A percentile compares a stretch with the other conserved stretches of the same genome.
Evolutionary conservation across 2,888 invertebrate genomes (phyloP).

Genomic region (Eremobia ochroleuca): DNA sequence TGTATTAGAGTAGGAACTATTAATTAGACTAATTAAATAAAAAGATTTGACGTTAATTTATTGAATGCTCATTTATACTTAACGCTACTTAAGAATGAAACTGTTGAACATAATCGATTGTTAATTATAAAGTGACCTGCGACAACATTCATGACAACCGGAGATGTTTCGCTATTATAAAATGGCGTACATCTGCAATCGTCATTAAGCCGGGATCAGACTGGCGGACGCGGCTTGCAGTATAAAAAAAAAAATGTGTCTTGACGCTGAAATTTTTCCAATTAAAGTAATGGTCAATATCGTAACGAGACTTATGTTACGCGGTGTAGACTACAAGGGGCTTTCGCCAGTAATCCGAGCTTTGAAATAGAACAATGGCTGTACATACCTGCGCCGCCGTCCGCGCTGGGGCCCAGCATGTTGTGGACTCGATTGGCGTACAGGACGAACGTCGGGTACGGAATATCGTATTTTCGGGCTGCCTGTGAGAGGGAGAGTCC

Average conservation of each 20-base stretch:
- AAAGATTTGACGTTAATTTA: not conserved
- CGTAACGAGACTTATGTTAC: constrained; percentile 35
- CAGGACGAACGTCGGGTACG: constrained; percentile 98
- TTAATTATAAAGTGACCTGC: constrained; percentile 43
- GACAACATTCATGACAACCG: constrained; percentile 42
- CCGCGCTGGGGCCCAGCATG: constrained; percentile 97
- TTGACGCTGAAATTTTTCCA: constrained; percentile 26
- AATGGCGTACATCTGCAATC: constrained; percentile 41
- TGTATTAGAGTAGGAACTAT: not conserved
- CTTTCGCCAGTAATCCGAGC: constrained; percentile 67
- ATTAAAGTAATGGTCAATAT: constrained; percentile 45
- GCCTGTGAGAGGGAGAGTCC: constrained; percentile 97
- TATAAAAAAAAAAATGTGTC: constrained; percentile 30
- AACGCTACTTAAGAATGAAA: constrained; percentile 15
- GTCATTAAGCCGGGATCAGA: constrained; percentile 55
- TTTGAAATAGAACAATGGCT: constrained; percentile 51
- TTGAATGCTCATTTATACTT: not conserved
- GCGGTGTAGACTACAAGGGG: constrained; percentile 48
- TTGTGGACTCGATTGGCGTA: constrained; percentile 98
- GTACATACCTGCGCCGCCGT: constrained; percentile 96
- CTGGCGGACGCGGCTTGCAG: constrained; percentile 58
- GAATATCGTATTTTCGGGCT: constrained; percentile 98
- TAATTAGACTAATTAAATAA: not conserved
- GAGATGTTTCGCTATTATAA: constrained; percentile 26
- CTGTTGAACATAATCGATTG: constrained; percentile 26